These are phyloP conservation scores for Notothenia rossii DNA, from an alignment of 2,113 vertebrate genomes.

Conservation along the genomic window DNA sequence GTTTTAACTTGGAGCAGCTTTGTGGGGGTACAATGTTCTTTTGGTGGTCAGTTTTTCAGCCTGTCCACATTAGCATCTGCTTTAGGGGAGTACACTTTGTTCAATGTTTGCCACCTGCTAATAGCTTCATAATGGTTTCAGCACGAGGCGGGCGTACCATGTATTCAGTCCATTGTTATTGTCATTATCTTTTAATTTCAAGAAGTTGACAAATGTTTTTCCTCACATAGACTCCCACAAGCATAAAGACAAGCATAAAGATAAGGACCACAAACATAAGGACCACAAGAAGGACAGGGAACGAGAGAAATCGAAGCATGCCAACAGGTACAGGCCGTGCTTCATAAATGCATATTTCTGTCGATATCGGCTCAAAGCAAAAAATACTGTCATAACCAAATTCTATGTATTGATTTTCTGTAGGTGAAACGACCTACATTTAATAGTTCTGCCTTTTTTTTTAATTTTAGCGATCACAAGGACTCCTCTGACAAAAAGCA, in stretches of 20 bases:
- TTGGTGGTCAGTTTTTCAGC: neutral
- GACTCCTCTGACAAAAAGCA: slow-evolving; percentile 96
- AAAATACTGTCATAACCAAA: neutral
- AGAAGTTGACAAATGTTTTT: slow-evolving; percentile 7
- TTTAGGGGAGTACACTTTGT: neutral
- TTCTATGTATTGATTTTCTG: neutral
- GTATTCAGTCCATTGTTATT: neutral
- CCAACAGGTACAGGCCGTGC: slow-evolving; percentile 89
- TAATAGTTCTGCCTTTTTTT: neutral
- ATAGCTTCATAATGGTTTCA: neutral
- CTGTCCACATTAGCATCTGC: neutral
- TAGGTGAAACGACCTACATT: neutral
- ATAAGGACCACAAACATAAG: slow-evolving; percentile 98
- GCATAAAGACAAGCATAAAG: slow-evolving; percentile 97
- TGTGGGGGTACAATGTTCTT: neutral
- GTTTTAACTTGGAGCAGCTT: neutral
- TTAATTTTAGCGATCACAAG: slow-evolving; percentile 88
- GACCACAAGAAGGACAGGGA: slow-evolving; percentile 99
- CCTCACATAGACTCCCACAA: slow-evolving; percentile 92
- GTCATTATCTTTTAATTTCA: neutral
- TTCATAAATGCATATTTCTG: slow-evolving; percentile 20
- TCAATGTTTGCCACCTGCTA: neutral
- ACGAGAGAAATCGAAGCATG: slow-evolving; percentile 94
- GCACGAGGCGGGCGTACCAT: neutral
- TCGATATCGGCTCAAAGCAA: neutral